Evolutionary conservation across 2,888 invertebrate species (phyloP), one percentile per base, ranked within the genome.

Genomic region (Drosophila dives): DNA sequence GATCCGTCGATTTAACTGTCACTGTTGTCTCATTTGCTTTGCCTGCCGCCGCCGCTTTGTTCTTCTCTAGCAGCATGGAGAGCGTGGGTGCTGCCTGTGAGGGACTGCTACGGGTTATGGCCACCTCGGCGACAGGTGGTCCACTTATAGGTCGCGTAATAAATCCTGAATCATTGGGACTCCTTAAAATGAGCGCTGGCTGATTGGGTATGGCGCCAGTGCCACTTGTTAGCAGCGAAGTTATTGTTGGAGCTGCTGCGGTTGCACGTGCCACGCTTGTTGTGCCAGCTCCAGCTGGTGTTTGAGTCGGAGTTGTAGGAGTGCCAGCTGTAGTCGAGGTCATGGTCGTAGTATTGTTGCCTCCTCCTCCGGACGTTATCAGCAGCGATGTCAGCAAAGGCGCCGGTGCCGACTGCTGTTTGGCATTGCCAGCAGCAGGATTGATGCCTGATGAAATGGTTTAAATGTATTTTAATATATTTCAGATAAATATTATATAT

Each of bases 371-470:
- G 4, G 91, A 86, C 51, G 96, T 96, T 92, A 97, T 97, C 7
- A 98, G 93, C 42, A 98, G 94, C 53, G 97, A 97, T 11, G 98
- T 97, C 54, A 98, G 94, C 50, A 98, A 93, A 0, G 97, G 97
- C 0, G 96, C 96, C 0, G 95, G 94, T 0, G 94, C 95, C 3
- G 94, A 93, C 68, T 94, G 94, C 29, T 56, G 76, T 54, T 77
- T 81, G 72, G 45, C 6, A 93, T 81, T 89, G 61, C 23, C 36
- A 51, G 72, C 23, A 33, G 54, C 12, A 12, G 38, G 17, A 8
- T 2, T 29, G 15, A 33, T 33, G 15, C 53, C 80, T 80, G 32
- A 1, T 4, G 2, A 48, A 65, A 38, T 34, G 2, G 3, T 42
- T 45, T 34, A 12, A 10, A 12, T 23, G 7, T 3, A 33, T 6